A percentile compares a stretch with the other conserved stretches of the same genome.
phyloP scores from a whole-genome alignment of 2,797 vertebrate genomes.

The Pseudomugil tenellus region DNA sequence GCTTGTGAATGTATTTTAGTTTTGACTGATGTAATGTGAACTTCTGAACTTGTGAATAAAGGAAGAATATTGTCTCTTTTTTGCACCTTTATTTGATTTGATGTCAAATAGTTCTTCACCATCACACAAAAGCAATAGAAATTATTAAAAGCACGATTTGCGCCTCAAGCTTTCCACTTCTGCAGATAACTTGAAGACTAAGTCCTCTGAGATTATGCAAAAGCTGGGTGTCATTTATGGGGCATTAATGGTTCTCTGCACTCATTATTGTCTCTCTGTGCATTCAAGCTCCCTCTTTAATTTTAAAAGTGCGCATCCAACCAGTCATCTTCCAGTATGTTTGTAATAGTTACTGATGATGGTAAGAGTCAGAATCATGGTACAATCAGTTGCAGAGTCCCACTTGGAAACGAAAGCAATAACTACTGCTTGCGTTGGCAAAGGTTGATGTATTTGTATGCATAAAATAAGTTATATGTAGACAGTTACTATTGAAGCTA shows the following conservation, averaged over 20 bases:
- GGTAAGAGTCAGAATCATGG: conserved; percentile 7
- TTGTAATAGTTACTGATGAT: conserved; percentile 43
- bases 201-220: conserved; percentile 31
- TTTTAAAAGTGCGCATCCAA: conserved; percentile 40
- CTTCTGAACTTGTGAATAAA: conserved; percentile 58
- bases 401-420: not conserved
- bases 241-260: conserved; percentile 41
- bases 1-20: conserved; percentile 37
- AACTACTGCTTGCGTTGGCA: conserved; percentile 17
- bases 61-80: conserved; percentile 9
- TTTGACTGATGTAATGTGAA: conserved; percentile 39
- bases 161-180: conserved; percentile 17
- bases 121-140: conserved; percentile 26
- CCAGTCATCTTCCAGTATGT: conserved; percentile 26
- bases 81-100: conserved; percentile 14
- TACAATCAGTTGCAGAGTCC: conserved; percentile 4
- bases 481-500: not conserved
- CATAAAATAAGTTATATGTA: not conserved
- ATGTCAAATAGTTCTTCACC: conserved; percentile 25
- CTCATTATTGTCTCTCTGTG: conserved; percentile 58
- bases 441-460: conserved; percentile 3
- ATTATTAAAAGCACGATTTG: conserved; percentile 15
- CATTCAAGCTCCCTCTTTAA: conserved; percentile 67
- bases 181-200: conserved; percentile 22
- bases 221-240: conserved; percentile 40